Conservation (phyloP, 2,888 invertebrate species). For the Tetragonula carbonaria region DNA sequence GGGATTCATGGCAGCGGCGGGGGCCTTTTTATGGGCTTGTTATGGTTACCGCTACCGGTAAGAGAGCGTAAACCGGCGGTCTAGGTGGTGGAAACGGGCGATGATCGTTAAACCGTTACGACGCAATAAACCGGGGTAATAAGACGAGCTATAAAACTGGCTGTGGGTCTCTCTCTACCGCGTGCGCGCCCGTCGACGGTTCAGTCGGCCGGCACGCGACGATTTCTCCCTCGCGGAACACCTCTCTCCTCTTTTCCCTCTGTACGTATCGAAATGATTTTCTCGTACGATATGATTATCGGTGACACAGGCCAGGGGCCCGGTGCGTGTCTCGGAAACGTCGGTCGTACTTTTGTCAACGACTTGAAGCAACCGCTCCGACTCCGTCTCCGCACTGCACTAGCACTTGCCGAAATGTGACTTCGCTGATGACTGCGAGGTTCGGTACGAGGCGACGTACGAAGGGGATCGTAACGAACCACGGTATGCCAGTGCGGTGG, state of each 20-base stretch:
- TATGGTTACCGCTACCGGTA: slow-evolving; percentile 73
- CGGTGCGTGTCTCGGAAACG: slow-evolving; percentile 23
- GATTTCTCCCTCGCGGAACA: slow-evolving; percentile 71
- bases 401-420: slow-evolving; percentile 80
- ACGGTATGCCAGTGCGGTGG: slow-evolving; percentile 85
- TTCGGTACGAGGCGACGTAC: slow-evolving; percentile 73
- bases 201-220: slow-evolving; percentile 80
- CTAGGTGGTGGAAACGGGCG: slow-evolving; percentile 69
- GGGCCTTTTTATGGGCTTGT: slow-evolving; percentile 75
- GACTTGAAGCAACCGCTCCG: slow-evolving; percentile 51
- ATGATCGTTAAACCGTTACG: slow-evolving; percentile 83
- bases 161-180: slow-evolving; percentile 73
- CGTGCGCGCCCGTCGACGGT: slow-evolving; percentile 74
- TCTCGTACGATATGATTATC: slow-evolving; percentile 65
- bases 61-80: slow-evolving; percentile 66
- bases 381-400: slow-evolving; percentile 78
- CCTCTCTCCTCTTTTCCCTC: slow-evolving; percentile 46
- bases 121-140: slow-evolving; percentile 82
- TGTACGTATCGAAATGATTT: slow-evolving; percentile 30
- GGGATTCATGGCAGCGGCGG: slow-evolving; percentile 76
- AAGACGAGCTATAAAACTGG: slow-evolving; percentile 81
- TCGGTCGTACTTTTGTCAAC: slow-evolving; percentile 43
- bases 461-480: slow-evolving; percentile 83
- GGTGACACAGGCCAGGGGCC: slow-evolving; percentile 34
- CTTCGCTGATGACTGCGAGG: slow-evolving; percentile 72